phyloP scores from a whole-genome alignment of 2,113 vertebrate genomes.

The Datnioides undecimradiatus region DNA sequence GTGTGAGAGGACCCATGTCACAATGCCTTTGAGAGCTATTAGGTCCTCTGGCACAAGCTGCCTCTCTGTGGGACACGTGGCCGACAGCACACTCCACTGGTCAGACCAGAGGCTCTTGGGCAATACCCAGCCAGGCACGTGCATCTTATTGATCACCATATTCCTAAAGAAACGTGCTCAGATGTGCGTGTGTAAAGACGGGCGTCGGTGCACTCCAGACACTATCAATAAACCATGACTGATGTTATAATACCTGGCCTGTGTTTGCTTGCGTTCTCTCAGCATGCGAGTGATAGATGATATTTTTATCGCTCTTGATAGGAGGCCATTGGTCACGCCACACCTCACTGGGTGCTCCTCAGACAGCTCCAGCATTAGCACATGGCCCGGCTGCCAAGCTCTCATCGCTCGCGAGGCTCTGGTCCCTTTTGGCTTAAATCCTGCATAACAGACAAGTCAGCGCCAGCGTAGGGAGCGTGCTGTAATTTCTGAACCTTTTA shows the following conservation, averaged over 20 bases:
- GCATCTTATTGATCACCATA: constrained; percentile 43
- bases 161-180: constrained; percentile 15
- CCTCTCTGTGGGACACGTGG: constrained; percentile 33
- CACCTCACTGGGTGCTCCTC: constrained; percentile 43
- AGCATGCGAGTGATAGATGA: constrained; percentile 43
- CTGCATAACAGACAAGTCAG: constrained; percentile 60
- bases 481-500: constrained; percentile 60
- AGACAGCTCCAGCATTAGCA: constrained; percentile 41
- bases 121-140: constrained; percentile 26
- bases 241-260: constrained; percentile 49
- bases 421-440: constrained; percentile 35
- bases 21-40: constrained; percentile 29
- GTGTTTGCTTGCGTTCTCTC: constrained; percentile 38
- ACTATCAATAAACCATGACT: constrained; percentile 52
- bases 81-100: constrained; percentile 34
- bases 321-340: constrained; percentile 54
- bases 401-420: constrained; percentile 24
- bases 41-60: constrained; percentile 12
- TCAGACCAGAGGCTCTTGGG: constrained; percentile 23
- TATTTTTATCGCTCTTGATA: constrained; percentile 56
- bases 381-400: constrained; percentile 28
- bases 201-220: constrained; percentile 21
- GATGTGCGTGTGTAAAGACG: constrained; percentile 13
- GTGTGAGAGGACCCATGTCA: constrained; percentile 52
- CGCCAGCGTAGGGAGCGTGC: constrained; percentile 58